Evolutionary conservation across 2,113 vertebrate species (phyloP).

Genomic region (Datnioides undecimradiatus): DNA sequence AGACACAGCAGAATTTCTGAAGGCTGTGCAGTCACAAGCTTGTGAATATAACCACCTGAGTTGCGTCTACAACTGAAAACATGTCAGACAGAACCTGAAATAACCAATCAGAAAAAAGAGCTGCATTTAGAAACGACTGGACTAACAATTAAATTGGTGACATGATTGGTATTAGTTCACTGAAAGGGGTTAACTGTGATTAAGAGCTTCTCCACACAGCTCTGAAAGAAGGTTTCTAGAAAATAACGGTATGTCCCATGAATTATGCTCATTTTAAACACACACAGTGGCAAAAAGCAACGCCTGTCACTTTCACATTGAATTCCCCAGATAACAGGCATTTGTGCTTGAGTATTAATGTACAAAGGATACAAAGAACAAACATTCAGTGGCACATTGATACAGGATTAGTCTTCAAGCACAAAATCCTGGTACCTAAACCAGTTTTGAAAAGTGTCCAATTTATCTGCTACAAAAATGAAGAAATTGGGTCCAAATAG

Average conservation of each 20-base stretch:
- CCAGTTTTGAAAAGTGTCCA: background rate
- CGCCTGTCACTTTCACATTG: no score
- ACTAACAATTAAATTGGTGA: no score
- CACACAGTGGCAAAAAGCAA: no score
- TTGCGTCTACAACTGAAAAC: background rate
- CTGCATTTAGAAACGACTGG: no score
- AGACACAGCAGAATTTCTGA: background rate
- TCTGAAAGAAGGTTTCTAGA: background rate
- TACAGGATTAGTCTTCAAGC: background rate
- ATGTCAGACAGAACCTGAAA: background rate
- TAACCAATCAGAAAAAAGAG: background rate
- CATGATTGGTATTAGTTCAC: background rate
- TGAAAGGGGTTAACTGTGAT: background rate
- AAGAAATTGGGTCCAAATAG: background rate
- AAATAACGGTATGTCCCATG: background rate
- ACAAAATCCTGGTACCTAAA: background rate
- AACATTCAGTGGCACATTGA: no score
- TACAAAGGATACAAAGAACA: no score
- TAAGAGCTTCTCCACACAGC: background rate
- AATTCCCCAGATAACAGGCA: no score
- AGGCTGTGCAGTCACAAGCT: background rate
- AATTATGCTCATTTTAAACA: no score
- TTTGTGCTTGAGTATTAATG: no score
- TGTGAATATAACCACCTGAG: background rate
- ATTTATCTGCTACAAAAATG: background rate